Evolutionary conservation across 2,113 vertebrate genomes (phyloP), one percentile per base, ranked within the genome.

Genomic region (Perca fluviatilis): DNA sequence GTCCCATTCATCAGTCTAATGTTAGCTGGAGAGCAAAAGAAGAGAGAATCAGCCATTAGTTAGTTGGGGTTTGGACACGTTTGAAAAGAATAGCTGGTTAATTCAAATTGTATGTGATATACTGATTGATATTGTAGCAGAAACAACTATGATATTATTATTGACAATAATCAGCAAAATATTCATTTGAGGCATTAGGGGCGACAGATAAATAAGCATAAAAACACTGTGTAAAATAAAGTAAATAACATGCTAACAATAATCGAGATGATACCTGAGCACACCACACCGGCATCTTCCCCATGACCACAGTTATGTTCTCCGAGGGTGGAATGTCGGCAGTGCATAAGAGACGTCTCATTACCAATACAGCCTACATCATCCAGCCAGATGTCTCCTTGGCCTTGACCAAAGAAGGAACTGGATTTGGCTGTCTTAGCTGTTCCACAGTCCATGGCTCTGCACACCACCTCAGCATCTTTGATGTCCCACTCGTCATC

Each of bases 231-330:
- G 3, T 36, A 5, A 73, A 67, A 80, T 33, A 5, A 64, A 46
- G 14, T 30, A 27, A 50, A 40, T n/a, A 47, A 25, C 3, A 19
- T 51, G 15, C 14, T 16, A 63, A 49, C 1, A 53, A 57, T 27
- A 47, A 77, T 3, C 0, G 1, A 51, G 2, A 25, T 6, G 12
- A 62, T 86, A 95, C 94, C 89, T 91, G 92, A 86, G 78, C 95
- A 95, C n/a, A 92, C 47, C 27, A 95, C 94, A 8, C 92, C 87
- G 7, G 93, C 94, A 71, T 94, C 93, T 84, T 94, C 88, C 5
- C 0, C 13, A 21, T 94, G 91, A 40, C 56, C 51, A 12, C 94
- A 95, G 66, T 91, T 81, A 19, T 63, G 77, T 8, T 79, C 77
- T 66, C 86, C 91, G 9, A 89, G 80, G 0, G 10, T 1, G 0